Base-by-base conservation (phyloP, 1,140 invertebrate species). In the Temnothorax curvispinosus region DNA sequence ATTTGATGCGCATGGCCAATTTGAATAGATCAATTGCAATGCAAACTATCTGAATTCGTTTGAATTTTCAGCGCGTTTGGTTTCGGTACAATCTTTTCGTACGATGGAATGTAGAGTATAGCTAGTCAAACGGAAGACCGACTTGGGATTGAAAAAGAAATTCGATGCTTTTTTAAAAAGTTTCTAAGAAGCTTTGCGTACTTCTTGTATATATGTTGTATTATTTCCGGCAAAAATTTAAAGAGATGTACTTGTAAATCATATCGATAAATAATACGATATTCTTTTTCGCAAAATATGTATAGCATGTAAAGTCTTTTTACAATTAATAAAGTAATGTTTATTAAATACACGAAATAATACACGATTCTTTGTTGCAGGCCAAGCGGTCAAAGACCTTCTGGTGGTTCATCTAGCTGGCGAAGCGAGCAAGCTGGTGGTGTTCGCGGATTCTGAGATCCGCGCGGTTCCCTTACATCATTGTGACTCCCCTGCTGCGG, bases 391-490 rank as follows among this genome's bases (percentile, higher is more conserved):
- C 11, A 95, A 95, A 81, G 95, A 95, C 77, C 92, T 95, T 58
- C 89, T 94, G 86, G 95, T 95, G 41, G 95, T 95, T 50, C 95
- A 95, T 86, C 84, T 95, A 3, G 95, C 95, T 0, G 95, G 94
- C 35, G 95, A 96, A 84, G 94, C 95, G 77, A 95, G 95, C 89
- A 98, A 98, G 94, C 95, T 99, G n/a, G 97, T 99, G 32, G 98
- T 99, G 64, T 97, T 99, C 44, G 98, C 98, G 7, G 97, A 97
- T 93, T 97, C 98, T 81, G 97, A 98, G 93, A 97, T 99, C 81
- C 97, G 97, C 87, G 97, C 98, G 3, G 97, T 99, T 69, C 97
- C 98, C 15, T 95, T 99, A 15, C 97, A 99, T 91, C 97, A 99
- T 92, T 99, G 99, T 94, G 95, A 96, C 89, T 94, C 94, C 54